These are phyloP conservation scores for Caiman crocodilus DNA, from an alignment of 2,797 vertebrate genomes.

Conservation along the genomic window DNA sequence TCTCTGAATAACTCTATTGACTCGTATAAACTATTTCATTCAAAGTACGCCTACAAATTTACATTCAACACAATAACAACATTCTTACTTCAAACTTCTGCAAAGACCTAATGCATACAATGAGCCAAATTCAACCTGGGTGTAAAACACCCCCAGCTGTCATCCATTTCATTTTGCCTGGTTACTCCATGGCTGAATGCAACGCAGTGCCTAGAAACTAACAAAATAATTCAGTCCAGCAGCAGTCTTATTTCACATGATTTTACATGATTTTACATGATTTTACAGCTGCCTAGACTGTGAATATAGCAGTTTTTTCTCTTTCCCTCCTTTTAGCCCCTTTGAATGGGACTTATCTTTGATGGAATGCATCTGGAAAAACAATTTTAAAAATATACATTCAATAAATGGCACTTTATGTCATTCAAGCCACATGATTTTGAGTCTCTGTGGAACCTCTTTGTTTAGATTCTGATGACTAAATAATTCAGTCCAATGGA, in stretches of 20 bases:
- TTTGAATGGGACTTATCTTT: constrained; percentile 42
- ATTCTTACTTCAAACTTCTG: constrained; percentile 33
- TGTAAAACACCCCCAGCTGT: constrained; percentile 36
- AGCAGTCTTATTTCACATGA: constrained; percentile 63
- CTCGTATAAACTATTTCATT: constrained; percentile 28
- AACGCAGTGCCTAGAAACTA: constrained; percentile 62
- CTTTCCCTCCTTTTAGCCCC: neutral
- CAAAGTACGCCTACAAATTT: constrained; percentile 14
- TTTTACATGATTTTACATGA: constrained; percentile 65
- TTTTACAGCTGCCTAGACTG: constrained; percentile 62
- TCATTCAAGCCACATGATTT: constrained; percentile 55
- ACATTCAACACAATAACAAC: neutral
- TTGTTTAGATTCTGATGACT: constrained; percentile 58
- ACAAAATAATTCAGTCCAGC: constrained; percentile 72
- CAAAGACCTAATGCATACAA: neutral
- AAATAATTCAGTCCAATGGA: constrained; percentile 61
- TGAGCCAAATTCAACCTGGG: constrained; percentile 30
- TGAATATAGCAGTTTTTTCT: constrained; percentile 48
- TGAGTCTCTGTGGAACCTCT: constrained; percentile 46
- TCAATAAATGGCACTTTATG: constrained; percentile 63
- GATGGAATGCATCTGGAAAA: constrained; percentile 66
- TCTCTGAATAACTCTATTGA: constrained; percentile 8
- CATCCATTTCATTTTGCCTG: constrained; percentile 57
- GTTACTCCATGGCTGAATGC: constrained; percentile 48
- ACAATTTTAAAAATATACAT: constrained; percentile 63